phyloP scores from a whole-genome alignment of 2,113 vertebrate genomes.

The Merops nubicus region DNA sequence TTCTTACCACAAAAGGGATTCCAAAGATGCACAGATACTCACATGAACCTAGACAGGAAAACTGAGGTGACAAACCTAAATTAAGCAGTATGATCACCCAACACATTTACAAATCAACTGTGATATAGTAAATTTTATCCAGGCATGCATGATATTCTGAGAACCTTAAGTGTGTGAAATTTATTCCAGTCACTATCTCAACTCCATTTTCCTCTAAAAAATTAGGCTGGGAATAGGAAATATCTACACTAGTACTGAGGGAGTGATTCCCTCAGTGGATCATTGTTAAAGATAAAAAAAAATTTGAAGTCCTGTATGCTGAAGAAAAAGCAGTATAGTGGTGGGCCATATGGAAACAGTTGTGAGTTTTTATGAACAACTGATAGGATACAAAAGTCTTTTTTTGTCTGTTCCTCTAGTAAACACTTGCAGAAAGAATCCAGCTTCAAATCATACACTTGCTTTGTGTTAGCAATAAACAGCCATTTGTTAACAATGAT shows the following conservation, averaged over 20 bases:
- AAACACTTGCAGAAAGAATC: constrained; percentile 49
- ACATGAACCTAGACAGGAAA: not conserved
- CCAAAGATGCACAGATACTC: not conserved
- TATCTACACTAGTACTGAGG: not conserved
- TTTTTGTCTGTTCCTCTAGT: constrained; percentile 49
- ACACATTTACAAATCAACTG: not conserved
- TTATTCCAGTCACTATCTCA: not conserved
- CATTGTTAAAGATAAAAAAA: not conserved
- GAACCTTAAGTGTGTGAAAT: not conserved
- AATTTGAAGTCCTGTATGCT: not conserved
- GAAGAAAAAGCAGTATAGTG: not conserved
- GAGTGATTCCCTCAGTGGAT: not conserved
- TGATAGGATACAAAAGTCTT: constrained; percentile 47
- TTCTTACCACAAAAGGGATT: not conserved
- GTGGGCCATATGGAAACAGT: constrained; percentile 39
- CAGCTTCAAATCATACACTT: constrained; percentile 42
- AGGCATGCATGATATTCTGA: not conserved
- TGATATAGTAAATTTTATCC: not conserved
- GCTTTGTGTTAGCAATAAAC: constrained; percentile 63
- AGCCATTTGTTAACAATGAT: constrained; percentile 63
- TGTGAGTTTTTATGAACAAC: constrained; percentile 22
- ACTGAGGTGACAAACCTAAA: not conserved
- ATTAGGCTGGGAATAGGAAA: not conserved
- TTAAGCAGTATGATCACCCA: not conserved
- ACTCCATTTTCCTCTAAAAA: not conserved